phyloP scores from a whole-genome alignment of 1,140 invertebrate species.

The Ganaspis sp. region DNA sequence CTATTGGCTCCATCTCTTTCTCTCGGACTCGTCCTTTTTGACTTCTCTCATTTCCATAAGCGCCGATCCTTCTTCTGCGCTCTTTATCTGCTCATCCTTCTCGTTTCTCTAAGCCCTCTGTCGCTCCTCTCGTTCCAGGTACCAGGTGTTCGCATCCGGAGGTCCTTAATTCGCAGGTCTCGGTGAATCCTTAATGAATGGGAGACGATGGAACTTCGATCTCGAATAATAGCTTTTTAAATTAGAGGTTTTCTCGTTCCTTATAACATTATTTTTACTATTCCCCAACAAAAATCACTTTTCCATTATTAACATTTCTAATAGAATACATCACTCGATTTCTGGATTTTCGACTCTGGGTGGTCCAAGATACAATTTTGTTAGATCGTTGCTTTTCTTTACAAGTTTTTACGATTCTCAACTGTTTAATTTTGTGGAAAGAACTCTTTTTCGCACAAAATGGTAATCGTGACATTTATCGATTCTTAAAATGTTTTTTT shows the following conservation, averaged over 20 bases:
- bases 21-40: conserved; percentile 35
- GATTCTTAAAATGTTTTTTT: too few relatives aligned
- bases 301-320: too few relatives aligned
- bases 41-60: conserved; percentile 46
- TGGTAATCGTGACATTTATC: too few relatives aligned
- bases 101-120: background rate
- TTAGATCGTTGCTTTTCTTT: too few relatives aligned
- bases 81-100: conserved; percentile 21
- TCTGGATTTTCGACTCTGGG: too few relatives aligned
- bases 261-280: background rate
- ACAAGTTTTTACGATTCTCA: too few relatives aligned
- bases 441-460: too few relatives aligned
- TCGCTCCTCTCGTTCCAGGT: conserved; percentile 33
- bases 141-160: conserved; percentile 47
- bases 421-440: too few relatives aligned
- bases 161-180: conserved; percentile 48
- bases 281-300: background rate
- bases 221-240: conserved; percentile 45
- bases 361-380: too few relatives aligned
- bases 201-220: conserved; percentile 38
- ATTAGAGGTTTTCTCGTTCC: conserved; percentile 44
- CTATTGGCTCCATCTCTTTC: conserved; percentile 42
- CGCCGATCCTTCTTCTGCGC: conserved; percentile 41
- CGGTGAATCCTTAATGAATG: conserved; percentile 49
- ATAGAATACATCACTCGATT: too few relatives aligned